phyloP scores from a whole-genome alignment of 2,113 vertebrate species.

The Laterallus jamaicensis region DNA sequence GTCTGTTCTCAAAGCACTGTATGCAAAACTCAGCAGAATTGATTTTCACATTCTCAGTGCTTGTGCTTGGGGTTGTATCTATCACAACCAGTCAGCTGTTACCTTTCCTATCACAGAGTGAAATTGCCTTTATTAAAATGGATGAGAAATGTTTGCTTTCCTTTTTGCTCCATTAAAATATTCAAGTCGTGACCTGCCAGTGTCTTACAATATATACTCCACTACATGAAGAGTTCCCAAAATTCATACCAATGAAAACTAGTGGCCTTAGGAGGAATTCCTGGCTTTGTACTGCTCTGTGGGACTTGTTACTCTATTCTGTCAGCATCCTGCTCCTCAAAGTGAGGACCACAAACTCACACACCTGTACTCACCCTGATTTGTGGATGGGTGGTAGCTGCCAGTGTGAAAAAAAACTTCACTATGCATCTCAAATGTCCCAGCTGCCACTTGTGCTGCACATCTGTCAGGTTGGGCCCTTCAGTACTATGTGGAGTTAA shows the following conservation, averaged over 20 bases:
- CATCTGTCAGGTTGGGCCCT: not conserved
- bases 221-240: not conserved
- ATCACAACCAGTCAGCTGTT: not conserved
- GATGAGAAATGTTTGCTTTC: not conserved
- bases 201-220: not conserved
- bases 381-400: not conserved
- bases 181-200: not conserved
- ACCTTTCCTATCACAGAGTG: not conserved
- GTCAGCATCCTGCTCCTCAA: not conserved
- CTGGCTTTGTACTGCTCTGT: not conserved
- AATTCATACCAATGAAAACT: not conserved
- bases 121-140: not conserved
- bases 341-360: not conserved
- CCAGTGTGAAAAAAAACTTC: not conserved
- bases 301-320: not conserved
- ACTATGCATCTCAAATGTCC: rapidly evolving
- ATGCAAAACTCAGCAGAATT: not conserved
- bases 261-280: not conserved
- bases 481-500: not conserved
- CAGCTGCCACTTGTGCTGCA: not conserved
- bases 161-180: not conserved
- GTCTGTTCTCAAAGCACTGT: not conserved
- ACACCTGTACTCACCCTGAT: not conserved
- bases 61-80: not conserved
- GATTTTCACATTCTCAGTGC: not conserved